Conservation (phyloP, 1,140 invertebrate genomes). For the Sitodiplosis mosellana region DNA sequence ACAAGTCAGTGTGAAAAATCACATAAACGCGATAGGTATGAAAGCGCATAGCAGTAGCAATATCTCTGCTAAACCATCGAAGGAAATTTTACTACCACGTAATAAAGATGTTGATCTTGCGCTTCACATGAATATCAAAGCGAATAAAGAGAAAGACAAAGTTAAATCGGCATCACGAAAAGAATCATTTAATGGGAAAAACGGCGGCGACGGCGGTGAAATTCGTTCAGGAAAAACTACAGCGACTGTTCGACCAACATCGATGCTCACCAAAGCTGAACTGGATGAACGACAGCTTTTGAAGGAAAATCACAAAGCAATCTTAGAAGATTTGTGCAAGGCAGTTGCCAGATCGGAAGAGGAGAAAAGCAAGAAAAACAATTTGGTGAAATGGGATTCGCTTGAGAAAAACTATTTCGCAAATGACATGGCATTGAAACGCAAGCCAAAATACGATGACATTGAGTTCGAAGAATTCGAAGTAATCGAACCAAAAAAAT, state of each 20-base stretch:
- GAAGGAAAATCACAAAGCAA: background rate
- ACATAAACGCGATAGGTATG: conserved; percentile 13
- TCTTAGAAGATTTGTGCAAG: background rate
- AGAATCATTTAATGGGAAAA: background rate
- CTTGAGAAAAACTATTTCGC: conserved; percentile 17
- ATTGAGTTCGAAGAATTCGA: conserved; percentile 72
- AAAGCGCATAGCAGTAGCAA: background rate
- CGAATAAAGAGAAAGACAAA: background rate
- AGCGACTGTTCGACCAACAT: background rate
- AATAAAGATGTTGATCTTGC: conserved; percentile 27
- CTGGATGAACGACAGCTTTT: background rate
- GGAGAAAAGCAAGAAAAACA: background rate
- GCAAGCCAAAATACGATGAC: conserved; percentile 44
- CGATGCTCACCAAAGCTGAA: background rate
- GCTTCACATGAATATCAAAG: conserved; percentile 13
- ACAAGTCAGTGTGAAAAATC: conserved; percentile 24
- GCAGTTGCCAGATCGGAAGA: background rate
- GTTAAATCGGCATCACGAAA: background rate
- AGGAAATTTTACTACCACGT: conserved; percentile 13
- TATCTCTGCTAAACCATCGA: conserved; percentile 4
- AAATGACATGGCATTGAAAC: conserved; percentile 27
- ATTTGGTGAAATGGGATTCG: conserved; percentile 1
- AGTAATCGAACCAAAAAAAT: conserved; percentile 29
- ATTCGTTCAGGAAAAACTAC: background rate
- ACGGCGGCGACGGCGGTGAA: background rate